Percentiles rank a stretch among this genome's conserved stretches.
Evolutionary conservation across 2,888 invertebrate species (phyloP).

Genomic region (Girardia tigrina): DNA sequence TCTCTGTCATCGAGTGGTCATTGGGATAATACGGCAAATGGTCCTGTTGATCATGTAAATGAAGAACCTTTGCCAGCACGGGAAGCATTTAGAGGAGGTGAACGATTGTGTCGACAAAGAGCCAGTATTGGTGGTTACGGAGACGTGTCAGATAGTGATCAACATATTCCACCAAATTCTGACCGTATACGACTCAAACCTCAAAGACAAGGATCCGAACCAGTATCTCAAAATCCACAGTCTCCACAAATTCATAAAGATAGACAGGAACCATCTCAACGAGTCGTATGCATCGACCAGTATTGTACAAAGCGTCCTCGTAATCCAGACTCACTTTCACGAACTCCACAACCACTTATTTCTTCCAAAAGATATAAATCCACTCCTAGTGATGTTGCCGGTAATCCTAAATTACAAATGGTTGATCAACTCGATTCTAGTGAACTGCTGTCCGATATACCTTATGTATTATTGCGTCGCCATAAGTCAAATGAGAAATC

Average conservation of each 20-base stretch:
- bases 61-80: background rate
- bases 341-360: background rate
- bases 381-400: slow-evolving; percentile 5
- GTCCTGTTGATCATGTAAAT: background rate
- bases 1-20: background rate
- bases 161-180: background rate
- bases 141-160: background rate
- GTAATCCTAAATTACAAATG: background rate
- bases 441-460: slow-evolving; percentile 27
- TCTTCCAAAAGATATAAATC: slow-evolving; percentile 18
- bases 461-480: slow-evolving; percentile 24
- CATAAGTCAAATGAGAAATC: slow-evolving; percentile 21
- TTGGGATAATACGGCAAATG: background rate
- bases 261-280: background rate
- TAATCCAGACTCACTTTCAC: background rate
- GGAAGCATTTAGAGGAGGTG: slow-evolving; percentile 2
- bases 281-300: background rate
- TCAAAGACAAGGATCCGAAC: background rate
- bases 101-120: background rate
- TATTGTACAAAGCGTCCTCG: background rate
- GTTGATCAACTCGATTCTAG: slow-evolving; percentile 20
- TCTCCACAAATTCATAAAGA: background rate
- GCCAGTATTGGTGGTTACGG: slow-evolving; percentile 14
- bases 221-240: background rate
- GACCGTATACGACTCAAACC: background rate